Evolutionary conservation across 2,888 invertebrate genomes (phyloP).

Genomic region (Eubasilissa splendida): DNA sequence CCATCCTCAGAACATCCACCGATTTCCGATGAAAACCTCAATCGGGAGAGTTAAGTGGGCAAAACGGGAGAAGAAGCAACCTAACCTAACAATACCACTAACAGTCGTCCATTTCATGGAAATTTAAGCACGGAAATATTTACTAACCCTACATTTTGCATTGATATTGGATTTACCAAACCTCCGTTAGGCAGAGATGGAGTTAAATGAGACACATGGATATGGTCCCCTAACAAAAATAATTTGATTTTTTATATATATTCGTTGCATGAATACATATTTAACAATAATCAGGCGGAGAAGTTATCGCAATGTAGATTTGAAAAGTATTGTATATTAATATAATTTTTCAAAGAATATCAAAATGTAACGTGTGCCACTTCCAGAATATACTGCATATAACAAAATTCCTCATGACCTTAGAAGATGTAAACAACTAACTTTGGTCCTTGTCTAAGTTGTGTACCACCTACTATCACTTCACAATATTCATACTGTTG

Average conservation of each 20-base stretch:
- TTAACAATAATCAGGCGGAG: constrained; percentile 21
- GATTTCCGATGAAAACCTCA: constrained; percentile 83
- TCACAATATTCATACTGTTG: background rate
- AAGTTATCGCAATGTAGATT: constrained; percentile 15
- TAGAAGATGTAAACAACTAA: constrained; percentile 1
- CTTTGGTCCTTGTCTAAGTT: constrained; percentile 21
- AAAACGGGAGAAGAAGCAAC: constrained; percentile 31
- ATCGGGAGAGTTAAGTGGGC: constrained; percentile 74
- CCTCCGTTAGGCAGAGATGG: background rate
- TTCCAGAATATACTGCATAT: constrained; percentile 26
- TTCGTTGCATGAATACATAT: constrained; percentile 28
- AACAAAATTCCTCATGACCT: constrained; percentile 25
- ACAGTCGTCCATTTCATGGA: constrained; percentile 43
- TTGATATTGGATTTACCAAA: constrained; percentile 20
- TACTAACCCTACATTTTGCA: constrained; percentile 35
- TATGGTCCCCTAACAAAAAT: constrained; percentile 11
- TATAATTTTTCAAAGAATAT: constrained; percentile 7
- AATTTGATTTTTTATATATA: background rate
- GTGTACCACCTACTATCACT: background rate
- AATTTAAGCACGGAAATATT: constrained; percentile 40
- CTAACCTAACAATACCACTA: constrained; percentile 52
- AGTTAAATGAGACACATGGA: constrained; percentile 28
- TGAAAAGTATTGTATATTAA: constrained; percentile 9
- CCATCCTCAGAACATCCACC: constrained; percentile 75
- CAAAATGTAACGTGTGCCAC: constrained; percentile 45